Percentiles rank a stretch among this genome's conserved stretches.
These are phyloP conservation scores for Tympanuchus pallidicinctus DNA, from an alignment of 2,113 vertebrate genomes.

Conservation along the genomic window DNA sequence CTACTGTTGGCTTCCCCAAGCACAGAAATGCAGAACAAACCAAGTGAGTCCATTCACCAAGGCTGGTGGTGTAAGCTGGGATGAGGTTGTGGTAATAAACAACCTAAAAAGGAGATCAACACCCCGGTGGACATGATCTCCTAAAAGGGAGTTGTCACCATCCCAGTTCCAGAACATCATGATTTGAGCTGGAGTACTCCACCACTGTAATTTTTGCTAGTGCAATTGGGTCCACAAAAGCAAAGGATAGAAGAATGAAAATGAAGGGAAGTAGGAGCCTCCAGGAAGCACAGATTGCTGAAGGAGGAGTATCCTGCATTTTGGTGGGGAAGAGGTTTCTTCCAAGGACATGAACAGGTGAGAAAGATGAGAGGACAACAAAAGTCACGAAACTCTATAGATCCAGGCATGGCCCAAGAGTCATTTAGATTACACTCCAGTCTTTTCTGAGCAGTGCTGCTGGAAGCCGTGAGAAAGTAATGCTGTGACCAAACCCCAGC, in stretches of 20 bases:
- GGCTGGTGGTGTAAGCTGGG: neutral
- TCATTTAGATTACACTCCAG: neutral
- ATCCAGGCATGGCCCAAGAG: neutral
- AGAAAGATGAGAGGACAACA: neutral
- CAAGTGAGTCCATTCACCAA: neutral
- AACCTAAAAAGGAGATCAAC: neutral
- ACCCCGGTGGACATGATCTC: neutral
- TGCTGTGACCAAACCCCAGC: neutral
- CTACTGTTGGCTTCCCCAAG: neutral
- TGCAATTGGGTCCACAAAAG: neutral
- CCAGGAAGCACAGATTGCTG: neutral
- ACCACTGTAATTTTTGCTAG: neutral
- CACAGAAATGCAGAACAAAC: neutral
- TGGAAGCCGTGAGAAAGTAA: neutral
- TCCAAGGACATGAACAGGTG: neutral
- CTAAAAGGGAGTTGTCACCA: neutral
- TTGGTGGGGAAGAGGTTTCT: neutral
- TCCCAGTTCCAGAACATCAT: neutral
- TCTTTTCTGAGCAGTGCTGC: neutral
- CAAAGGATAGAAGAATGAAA: neutral
- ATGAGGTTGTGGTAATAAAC: rapidly evolving
- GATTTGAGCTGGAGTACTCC: neutral
- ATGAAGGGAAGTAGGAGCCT: neutral
- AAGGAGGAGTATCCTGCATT: neutral
- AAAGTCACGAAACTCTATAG: neutral